Percentiles rank a stretch among this genome's conserved stretches.
Conservation (phyloP, 2,888 invertebrate genomes). For the Eupithecia abbreviata region DNA sequence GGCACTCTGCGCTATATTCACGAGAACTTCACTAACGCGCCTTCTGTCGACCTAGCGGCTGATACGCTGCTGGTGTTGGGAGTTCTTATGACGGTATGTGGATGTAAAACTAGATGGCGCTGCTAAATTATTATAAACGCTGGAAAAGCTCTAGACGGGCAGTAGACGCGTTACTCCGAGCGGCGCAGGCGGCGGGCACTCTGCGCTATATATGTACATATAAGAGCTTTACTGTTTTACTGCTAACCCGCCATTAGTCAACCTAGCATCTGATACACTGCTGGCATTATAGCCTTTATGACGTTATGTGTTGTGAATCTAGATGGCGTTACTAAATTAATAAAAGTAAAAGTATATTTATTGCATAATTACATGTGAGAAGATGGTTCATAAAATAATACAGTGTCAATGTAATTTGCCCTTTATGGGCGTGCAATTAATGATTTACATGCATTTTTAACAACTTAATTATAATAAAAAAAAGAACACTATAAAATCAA, state of each 20-base stretch:
- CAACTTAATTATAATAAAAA: too few species aligned
- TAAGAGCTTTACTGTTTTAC: conserved; percentile 98
- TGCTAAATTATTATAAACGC: too few species aligned
- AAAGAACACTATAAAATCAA: too few species aligned
- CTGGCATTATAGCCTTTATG: conserved; percentile 95
- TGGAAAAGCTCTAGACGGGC: too few species aligned
- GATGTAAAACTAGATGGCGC: too few species aligned
- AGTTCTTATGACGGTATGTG: conserved; percentile 91
- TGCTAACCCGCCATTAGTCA: conserved; percentile 98
- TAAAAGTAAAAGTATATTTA: too few species aligned
- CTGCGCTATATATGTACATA: conserved; percentile 96
- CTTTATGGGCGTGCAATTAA: too few species aligned
- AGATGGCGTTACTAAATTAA: too few species aligned
- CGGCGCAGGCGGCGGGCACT: conserved; percentile 96
- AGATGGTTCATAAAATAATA: too few species aligned
- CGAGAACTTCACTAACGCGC: conserved; percentile 98
- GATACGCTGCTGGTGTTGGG: conserved; percentile 95
- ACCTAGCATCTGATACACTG: conserved; percentile 95
- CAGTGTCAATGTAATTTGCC: too few species aligned
- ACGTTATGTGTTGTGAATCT: conserved; percentile 79
- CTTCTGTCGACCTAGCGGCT: conserved; percentile 96
- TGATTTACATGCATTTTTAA: too few species aligned
- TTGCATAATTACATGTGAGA: too few species aligned
- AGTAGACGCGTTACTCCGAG: conserved; percentile 94
- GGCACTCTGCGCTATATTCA: conserved; percentile 96